Evolutionary conservation across 2,888 invertebrate species (phyloP).

Genomic region (Drosophila anomelani): DNA sequence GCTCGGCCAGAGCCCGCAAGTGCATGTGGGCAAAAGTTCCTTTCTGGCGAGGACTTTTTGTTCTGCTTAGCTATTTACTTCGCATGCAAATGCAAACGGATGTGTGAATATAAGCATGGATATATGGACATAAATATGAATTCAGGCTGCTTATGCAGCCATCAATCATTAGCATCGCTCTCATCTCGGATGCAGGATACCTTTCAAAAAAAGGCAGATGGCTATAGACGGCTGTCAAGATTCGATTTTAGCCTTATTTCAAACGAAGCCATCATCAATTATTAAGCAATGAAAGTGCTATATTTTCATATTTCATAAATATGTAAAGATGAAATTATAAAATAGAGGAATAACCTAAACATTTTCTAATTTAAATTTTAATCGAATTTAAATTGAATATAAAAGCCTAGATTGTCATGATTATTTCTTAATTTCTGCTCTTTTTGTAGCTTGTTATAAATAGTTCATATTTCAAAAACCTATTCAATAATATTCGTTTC

Average conservation of each 20-base stretch:
- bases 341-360: not conserved
- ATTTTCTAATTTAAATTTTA: not conserved
- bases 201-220: not conserved
- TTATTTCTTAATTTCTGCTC: no score
- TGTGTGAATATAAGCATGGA: constrained; percentile 12
- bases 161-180: constrained; percentile 64
- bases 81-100: constrained; percentile 24
- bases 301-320: not conserved
- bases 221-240: constrained; percentile 5
- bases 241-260: not conserved
- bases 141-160: constrained; percentile 58
- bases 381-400: no score
- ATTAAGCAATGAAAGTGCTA: not conserved
- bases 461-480: not conserved
- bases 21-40: constrained; percentile 68
- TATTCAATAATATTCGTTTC: constrained; percentile 11
- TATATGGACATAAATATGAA: constrained; percentile 44
- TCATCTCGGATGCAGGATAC: not conserved
- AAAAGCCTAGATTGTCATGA: no score
- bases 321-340: not conserved
- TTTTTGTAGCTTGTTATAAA: not conserved
- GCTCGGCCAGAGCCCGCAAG: constrained; percentile 63
- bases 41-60: constrained; percentile 61
- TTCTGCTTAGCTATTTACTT: constrained; percentile 37
- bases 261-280: not conserved